Conservation (phyloP, 2,888 invertebrate genomes). For the Gandaritis pyraliata region DNA sequence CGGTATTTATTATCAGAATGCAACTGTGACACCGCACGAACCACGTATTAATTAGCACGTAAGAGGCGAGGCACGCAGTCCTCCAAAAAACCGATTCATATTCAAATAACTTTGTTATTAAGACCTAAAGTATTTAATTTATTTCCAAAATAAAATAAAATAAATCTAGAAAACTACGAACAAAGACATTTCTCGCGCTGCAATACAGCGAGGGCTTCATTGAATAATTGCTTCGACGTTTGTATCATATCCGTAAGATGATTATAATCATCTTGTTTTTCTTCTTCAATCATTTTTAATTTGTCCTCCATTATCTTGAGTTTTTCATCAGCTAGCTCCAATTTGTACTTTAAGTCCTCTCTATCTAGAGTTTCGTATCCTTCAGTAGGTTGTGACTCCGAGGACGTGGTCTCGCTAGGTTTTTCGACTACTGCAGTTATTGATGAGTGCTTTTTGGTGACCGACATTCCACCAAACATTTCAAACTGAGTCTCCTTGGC, state of each 20-base stretch:
- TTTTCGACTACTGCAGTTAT: constrained; percentile 55
- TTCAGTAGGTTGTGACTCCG: constrained; percentile 57
- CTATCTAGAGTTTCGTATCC: constrained; percentile 63
- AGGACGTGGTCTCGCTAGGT: constrained; percentile 59
- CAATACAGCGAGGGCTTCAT: constrained; percentile 77
- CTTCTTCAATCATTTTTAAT: constrained; percentile 86
- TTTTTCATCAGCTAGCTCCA: constrained; percentile 87
- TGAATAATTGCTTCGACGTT: constrained; percentile 83
- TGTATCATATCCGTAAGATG: constrained; percentile 84
- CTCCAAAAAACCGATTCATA: too few species aligned
- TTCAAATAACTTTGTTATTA: too few species aligned
- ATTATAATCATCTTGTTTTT: constrained; percentile 84
- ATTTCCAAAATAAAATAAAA: constrained; percentile 41
- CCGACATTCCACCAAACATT: constrained; percentile 41
- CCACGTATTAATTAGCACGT: too few species aligned
- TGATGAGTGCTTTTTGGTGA: constrained; percentile 61
- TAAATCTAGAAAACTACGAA: constrained; percentile 50
- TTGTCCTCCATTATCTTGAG: constrained; percentile 86
- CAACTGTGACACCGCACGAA: too few species aligned
- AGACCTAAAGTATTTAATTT: constrained; percentile 26
- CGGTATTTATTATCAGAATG: too few species aligned
- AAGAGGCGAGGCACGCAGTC: too few species aligned
- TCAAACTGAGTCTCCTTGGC: constrained; percentile 52
- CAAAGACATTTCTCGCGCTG: constrained; percentile 76
- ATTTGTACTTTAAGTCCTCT: constrained; percentile 73